Percentiles rank a stretch among this genome's conserved stretches.
These are phyloP conservation scores for Eupithecia dodoneata DNA, from an alignment of 2,888 invertebrate genomes.

Conservation along the genomic window DNA sequence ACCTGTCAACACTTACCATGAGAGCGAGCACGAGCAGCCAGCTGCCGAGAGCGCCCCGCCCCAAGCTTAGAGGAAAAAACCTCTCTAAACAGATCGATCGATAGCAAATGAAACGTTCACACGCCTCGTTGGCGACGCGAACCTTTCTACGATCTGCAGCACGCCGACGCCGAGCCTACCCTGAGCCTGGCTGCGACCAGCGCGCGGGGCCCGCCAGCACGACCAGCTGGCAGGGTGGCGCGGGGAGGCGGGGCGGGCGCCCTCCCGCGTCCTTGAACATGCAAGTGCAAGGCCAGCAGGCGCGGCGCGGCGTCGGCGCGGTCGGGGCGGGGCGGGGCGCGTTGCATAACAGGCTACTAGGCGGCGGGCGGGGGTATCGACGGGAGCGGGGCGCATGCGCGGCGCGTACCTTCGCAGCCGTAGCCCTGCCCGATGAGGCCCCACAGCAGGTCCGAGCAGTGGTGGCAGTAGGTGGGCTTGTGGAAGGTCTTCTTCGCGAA, in stretches of 20 bases:
- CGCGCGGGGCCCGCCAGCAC: neutral
- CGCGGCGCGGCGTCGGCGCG: slow-evolving; percentile 38
- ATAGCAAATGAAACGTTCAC: slow-evolving; percentile 66
- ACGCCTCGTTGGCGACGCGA: slow-evolving; percentile 40
- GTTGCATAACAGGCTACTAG: slow-evolving; percentile 69
- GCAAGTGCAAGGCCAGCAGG: slow-evolving; percentile 59
- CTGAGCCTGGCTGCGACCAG: neutral
- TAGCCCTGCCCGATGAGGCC: slow-evolving; percentile 99
- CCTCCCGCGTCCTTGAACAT: slow-evolving; percentile 52
- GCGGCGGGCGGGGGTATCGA: slow-evolving; percentile 68
- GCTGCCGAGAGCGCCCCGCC: slow-evolving; percentile 52
- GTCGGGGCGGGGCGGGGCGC: slow-evolving; percentile 57
- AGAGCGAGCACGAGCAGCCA: slow-evolving; percentile 9
- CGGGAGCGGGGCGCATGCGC: slow-evolving; percentile 78
- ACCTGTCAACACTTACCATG: slow-evolving; percentile 32
- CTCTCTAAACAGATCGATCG: slow-evolving; percentile 79
- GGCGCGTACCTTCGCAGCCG: slow-evolving; percentile 98
- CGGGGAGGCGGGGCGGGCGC: slow-evolving; percentile 23
- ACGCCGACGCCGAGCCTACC: neutral
- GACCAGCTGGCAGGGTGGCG: neutral
- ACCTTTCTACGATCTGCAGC: slow-evolving; percentile 5
- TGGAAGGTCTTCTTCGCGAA: slow-evolving; percentile 99
- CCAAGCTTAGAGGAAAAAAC: slow-evolving; percentile 66
- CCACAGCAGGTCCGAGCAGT: slow-evolving; percentile 99
- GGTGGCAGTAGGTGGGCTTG: slow-evolving; percentile 99